phyloP scores from a whole-genome alignment of 2,888 invertebrate species.

The Cantharis rustica region DNA sequence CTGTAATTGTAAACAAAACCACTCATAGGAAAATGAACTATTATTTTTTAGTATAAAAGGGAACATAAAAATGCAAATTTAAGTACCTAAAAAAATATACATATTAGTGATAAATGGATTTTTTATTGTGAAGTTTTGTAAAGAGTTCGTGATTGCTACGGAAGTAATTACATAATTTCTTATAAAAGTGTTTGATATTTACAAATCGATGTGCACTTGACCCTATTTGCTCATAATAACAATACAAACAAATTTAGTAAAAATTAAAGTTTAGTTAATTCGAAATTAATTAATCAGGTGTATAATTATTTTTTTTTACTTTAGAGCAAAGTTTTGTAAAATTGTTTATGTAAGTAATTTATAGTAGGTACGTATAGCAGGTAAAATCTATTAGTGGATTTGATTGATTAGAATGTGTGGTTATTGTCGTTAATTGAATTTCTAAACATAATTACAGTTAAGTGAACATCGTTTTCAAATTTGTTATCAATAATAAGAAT shows the following conservation, averaged over 20 bases:
- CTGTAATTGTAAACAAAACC: background rate
- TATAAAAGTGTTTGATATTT: slow-evolving; percentile 4
- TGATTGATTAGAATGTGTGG: background rate
- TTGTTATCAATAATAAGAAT: slow-evolving; percentile 10
- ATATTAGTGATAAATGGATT: background rate
- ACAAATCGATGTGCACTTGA: slow-evolving; percentile 9
- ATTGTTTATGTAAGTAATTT: background rate
- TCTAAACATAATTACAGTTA: background rate
- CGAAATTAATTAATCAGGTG: background rate
- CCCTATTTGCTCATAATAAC: slow-evolving; percentile 9
- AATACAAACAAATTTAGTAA: slow-evolving; percentile 9
- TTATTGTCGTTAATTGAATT: background rate
- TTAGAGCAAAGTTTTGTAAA: background rate
- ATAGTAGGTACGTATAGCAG: background rate
- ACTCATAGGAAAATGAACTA: background rate
- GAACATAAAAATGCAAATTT: background rate
- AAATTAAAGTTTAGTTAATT: background rate
- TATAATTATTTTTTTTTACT: background rate
- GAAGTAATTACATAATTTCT: slow-evolving; percentile 11
- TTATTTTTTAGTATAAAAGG: background rate
- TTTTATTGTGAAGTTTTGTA: background rate
- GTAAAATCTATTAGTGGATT: background rate
- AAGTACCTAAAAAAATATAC: background rate
- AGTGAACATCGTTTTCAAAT: background rate
- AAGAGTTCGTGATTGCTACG: slow-evolving; percentile 7